Percentiles rank a stretch among this genome's conserved stretches.
Evolutionary conservation across 30 jellyfish, hydroid and myxozoan species (phyloP).

Genomic region (Phacellophora camtschatica): DNA sequence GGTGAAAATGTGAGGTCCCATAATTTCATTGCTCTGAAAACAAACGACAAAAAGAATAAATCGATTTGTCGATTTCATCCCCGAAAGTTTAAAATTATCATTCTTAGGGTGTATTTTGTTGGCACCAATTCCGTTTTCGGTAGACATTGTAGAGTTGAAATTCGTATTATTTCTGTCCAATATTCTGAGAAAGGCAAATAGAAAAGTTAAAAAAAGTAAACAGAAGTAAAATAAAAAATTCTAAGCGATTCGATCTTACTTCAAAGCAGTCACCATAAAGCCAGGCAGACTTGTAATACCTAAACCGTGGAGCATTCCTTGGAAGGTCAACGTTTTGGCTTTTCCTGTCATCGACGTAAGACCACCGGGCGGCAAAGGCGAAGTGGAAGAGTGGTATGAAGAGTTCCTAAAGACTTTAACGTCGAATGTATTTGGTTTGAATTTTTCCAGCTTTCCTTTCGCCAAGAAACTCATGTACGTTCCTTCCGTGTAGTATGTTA

Average conservation of each 20-base stretch:
- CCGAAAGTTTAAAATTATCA: no score
- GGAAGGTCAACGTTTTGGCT: constrained; percentile 56
- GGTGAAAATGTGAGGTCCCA: constrained; percentile 85
- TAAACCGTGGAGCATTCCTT: constrained; percentile 65
- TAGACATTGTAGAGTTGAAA: no score
- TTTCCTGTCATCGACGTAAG: constrained; percentile 72
- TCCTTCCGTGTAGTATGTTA: constrained; percentile 93
- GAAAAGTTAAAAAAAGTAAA: not conserved
- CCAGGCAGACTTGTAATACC: constrained; percentile 64
- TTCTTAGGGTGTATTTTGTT: no score
- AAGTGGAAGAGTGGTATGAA: constrained; percentile 50
- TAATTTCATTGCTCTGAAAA: constrained; percentile 79
- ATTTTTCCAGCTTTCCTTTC: constrained; percentile 77
- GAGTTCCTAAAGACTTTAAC: constrained; percentile 68
- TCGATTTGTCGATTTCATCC: no score
- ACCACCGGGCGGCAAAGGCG: constrained; percentile 75
- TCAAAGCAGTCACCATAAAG: constrained; percentile 58
- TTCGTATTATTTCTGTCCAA: no score
- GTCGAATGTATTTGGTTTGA: constrained; percentile 67
- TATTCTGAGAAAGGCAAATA: no score
- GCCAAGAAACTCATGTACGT: constrained; percentile 83
- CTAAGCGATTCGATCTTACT: constrained; percentile 22
- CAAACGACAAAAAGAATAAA: no score
- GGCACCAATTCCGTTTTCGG: no score
- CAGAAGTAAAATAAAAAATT: not conserved